phyloP scores from a whole-genome alignment of 2,888 invertebrate genomes.

The Cenopis cana region DNA sequence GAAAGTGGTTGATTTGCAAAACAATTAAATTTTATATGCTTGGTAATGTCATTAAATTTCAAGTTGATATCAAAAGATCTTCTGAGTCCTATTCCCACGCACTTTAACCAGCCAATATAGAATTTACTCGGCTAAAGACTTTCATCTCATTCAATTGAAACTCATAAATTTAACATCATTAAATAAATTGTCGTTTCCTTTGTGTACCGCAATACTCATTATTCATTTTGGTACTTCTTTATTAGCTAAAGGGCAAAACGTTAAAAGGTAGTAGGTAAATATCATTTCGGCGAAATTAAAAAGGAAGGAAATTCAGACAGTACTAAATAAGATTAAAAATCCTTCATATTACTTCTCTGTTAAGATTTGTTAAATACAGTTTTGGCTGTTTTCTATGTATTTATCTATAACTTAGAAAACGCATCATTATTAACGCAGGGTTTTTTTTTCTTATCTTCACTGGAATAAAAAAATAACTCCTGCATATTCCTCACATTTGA shows the following conservation, averaged over 20 bases:
- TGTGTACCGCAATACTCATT: conserved; percentile 19
- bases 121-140: neutral
- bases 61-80: neutral
- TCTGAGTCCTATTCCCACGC: too few species aligned
- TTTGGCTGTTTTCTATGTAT: too few species aligned
- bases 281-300: neutral
- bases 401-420: too few species aligned
- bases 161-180: conserved; percentile 13
- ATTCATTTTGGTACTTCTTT: neutral
- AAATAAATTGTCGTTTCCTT: conserved; percentile 11
- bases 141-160: conserved; percentile 3
- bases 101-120: neutral
- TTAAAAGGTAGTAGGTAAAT: conserved; percentile 7
- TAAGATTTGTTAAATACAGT: too few species aligned
- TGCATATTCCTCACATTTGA: neutral
- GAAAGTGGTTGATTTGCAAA: too few species aligned
- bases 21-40: too few species aligned
- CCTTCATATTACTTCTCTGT: too few species aligned
- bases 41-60: neutral
- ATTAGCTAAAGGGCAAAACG: neutral
- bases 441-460: too few species aligned
- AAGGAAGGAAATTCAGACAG: neutral
- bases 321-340: neutral
- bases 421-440: too few species aligned
- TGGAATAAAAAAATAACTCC: neutral